Evolutionary conservation across 2,113 vertebrate genomes (phyloP).

Genomic region (Brachypteracias leptosomus): DNA sequence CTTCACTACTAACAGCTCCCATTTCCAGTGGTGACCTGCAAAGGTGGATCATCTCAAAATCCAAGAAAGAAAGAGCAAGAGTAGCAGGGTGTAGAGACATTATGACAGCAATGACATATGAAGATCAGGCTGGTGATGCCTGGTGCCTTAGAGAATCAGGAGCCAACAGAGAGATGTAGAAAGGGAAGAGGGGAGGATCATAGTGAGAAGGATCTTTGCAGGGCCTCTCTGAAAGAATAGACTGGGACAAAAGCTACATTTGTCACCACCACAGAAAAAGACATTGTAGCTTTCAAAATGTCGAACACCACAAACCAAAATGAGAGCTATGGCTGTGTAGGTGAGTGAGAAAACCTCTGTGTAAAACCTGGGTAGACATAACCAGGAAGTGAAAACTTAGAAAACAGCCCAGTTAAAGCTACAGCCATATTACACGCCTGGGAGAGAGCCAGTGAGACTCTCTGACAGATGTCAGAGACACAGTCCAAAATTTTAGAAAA

Average conservation of each 20-base stretch:
- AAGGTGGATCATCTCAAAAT: neutral
- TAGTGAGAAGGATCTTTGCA: neutral
- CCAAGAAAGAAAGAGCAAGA: neutral
- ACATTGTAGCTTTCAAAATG: neutral
- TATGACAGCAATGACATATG: neutral
- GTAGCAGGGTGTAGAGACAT: neutral
- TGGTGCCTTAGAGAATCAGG: neutral
- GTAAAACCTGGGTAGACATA: neutral
- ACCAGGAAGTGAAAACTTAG: neutral
- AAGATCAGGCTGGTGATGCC: neutral
- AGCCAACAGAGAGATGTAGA: neutral
- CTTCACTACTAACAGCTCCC: neutral
- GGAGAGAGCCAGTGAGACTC: neutral
- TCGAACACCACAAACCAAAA: neutral
- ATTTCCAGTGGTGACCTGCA: neutral
- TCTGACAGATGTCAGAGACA: neutral
- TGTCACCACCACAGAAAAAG: neutral
- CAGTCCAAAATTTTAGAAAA: neutral
- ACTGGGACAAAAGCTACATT: neutral
- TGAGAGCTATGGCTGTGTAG: fast-evolving
- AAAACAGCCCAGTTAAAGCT: neutral
- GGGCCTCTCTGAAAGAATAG: neutral
- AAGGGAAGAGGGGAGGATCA: neutral
- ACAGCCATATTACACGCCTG: neutral
- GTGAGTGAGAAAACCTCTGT: neutral